Conservation (phyloP, 1,140 invertebrate genomes). For the Atta colombica region DNA sequence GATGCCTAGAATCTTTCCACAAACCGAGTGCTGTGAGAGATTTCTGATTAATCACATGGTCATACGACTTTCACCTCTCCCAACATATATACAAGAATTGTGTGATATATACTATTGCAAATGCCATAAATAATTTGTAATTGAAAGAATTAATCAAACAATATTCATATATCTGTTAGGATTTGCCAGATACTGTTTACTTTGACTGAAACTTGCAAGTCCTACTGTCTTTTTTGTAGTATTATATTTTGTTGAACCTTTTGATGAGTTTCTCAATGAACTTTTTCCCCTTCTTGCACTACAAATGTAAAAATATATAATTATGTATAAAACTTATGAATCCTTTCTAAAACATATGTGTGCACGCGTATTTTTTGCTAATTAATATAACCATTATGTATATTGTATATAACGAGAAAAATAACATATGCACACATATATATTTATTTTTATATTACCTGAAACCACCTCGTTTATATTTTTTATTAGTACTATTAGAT, state of each 20-base stretch:
- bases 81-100: conserved; percentile 1
- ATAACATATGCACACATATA: not conserved
- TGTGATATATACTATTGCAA: not conserved
- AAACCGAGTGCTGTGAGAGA: too few species aligned
- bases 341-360: not conserved
- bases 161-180: conserved; percentile 76
- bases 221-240: conserved; percentile 66
- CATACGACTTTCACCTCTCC: not conserved
- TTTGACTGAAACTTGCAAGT: conserved; percentile 79
- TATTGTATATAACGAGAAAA: not conserved
- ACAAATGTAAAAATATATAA: conserved; percentile 8
- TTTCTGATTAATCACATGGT: too few species aligned
- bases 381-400: not conserved
- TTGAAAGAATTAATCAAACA: conserved; percentile 44
- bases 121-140: conserved; percentile 29
- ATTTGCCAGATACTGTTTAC: conserved; percentile 75
- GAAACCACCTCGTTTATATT: conserved; percentile 74
- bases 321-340: not conserved
- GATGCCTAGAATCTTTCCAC: too few species aligned
- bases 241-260: conserved; percentile 42
- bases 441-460: conserved; percentile 63
- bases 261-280: conserved; percentile 11
- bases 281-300: conserved; percentile 52
- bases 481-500: conserved; percentile 73
- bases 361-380: not conserved